phyloP scores from a whole-genome alignment of 2,888 invertebrate species.

The Sceliomorpha sp. region DNA sequence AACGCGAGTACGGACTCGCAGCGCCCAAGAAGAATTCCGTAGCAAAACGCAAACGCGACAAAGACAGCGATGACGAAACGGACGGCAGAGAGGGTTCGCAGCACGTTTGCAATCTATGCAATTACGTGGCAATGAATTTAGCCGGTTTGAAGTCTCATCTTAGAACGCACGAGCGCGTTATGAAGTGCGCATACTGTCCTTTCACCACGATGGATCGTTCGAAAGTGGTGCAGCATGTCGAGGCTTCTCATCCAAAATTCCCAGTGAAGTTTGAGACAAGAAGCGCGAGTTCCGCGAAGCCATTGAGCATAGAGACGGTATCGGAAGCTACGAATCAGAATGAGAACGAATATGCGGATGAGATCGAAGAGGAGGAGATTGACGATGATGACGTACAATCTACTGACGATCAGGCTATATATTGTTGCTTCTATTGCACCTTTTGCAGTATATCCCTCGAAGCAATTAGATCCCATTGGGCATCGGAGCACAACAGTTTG shows the following conservation, averaged over 20 bases:
- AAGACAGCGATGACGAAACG: slow-evolving; percentile 20
- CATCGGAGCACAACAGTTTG: slow-evolving; percentile 60
- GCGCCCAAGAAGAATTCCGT: slow-evolving; percentile 55
- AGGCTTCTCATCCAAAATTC: slow-evolving; percentile 67
- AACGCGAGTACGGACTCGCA: slow-evolving; percentile 70
- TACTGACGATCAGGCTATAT: slow-evolving; percentile 50
- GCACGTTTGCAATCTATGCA: slow-evolving; percentile 67
- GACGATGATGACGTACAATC: background rate
- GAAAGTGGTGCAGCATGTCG: slow-evolving; percentile 71
- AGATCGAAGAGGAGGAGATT: slow-evolving; percentile 57
- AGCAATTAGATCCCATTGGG: slow-evolving; percentile 69
- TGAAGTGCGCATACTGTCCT: slow-evolving; percentile 74
- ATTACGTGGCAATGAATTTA: slow-evolving; percentile 66
- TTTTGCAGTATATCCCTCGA: slow-evolving; percentile 65
- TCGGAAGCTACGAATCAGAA: slow-evolving; percentile 21
- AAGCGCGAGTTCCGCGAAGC: background rate
- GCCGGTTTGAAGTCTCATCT: slow-evolving; percentile 70
- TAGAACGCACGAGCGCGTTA: slow-evolving; percentile 64
- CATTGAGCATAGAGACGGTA: slow-evolving; percentile 18
- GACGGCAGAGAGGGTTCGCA: slow-evolving; percentile 12
- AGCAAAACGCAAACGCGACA: slow-evolving; percentile 43
- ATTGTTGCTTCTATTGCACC: slow-evolving; percentile 70
- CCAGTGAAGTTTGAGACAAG: slow-evolving; percentile 60
- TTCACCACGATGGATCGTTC: slow-evolving; percentile 63
- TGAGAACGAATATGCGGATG: slow-evolving; percentile 63